phyloP scores from a whole-genome alignment of 2,888 invertebrate species.

The Catocala nupta region DNA sequence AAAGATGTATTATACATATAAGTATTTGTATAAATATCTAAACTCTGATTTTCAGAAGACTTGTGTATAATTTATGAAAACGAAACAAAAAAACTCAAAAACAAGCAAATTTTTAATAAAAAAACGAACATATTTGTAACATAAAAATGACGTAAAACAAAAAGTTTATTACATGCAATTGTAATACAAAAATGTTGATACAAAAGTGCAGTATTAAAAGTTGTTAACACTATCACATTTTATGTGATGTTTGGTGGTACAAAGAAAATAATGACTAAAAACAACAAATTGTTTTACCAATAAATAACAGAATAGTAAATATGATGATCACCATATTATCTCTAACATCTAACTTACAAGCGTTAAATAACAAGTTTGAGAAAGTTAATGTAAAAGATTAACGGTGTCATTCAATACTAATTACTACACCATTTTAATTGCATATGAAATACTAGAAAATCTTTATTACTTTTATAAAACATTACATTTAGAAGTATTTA shows the following conservation, averaged over 20 bases:
- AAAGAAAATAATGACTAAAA: slow-evolving; percentile 35
- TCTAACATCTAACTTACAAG: slow-evolving; percentile 16
- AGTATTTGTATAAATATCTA: background rate
- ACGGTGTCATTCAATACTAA: slow-evolving; percentile 20
- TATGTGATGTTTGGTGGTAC: slow-evolving; percentile 28
- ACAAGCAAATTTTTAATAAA: slow-evolving; percentile 53
- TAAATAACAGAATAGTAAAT: slow-evolving; percentile 39
- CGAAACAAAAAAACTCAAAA: slow-evolving; percentile 29
- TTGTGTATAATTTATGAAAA: background rate
- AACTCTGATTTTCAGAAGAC: background rate
- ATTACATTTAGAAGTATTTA: slow-evolving; percentile 4
- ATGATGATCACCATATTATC: slow-evolving; percentile 21
- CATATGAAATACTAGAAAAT: slow-evolving; percentile 11
- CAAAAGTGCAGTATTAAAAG: slow-evolving; percentile 21
- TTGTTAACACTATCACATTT: slow-evolving; percentile 39
- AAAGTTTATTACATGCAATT: slow-evolving; percentile 35
- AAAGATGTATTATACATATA: background rate
- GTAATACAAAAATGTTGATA: slow-evolving; percentile 21
- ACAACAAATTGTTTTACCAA: slow-evolving; percentile 36
- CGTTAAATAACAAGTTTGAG: slow-evolving; percentile 17
- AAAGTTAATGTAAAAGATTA: slow-evolving; percentile 14
- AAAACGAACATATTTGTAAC: slow-evolving; percentile 46
- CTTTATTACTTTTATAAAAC: slow-evolving; percentile 5
- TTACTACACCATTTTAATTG: slow-evolving; percentile 16
- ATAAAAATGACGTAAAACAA: slow-evolving; percentile 35